Conservation (phyloP, 2,888 invertebrate genomes). For the Drosophila demipolita region DNA sequence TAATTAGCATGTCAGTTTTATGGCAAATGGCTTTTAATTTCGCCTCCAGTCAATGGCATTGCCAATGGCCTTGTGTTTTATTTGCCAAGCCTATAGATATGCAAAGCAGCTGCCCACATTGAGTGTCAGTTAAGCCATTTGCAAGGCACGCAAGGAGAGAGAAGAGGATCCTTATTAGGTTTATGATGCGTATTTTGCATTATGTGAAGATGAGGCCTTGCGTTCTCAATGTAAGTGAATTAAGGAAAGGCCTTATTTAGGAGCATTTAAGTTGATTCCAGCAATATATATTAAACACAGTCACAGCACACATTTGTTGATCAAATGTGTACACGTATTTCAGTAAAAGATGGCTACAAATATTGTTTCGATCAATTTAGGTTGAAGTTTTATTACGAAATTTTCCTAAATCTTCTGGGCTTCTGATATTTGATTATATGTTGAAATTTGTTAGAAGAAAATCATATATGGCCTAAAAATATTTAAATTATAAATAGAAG, state of each 20-base stretch:
- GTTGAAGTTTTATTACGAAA: rapidly evolving
- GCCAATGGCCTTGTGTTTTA: slow-evolving; percentile 42
- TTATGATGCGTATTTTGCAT: slow-evolving; percentile 14
- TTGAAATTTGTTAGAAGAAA: neutral
- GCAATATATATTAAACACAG: neutral
- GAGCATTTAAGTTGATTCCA: neutral
- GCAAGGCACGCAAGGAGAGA: neutral
- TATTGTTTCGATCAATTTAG: neutral
- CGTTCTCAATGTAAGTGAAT: neutral
- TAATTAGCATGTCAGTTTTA: slow-evolving; percentile 75
- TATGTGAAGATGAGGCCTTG: slow-evolving; percentile 9
- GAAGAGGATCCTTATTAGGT: slow-evolving; percentile 9
- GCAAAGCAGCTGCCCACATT: slow-evolving; percentile 43
- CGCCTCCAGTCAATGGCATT: slow-evolving; percentile 19
- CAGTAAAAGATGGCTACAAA: neutral
- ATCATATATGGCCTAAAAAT: neutral
- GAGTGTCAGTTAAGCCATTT: slow-evolving; percentile 30
- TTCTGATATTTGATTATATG: neutral
- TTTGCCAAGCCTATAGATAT: slow-evolving; percentile 31
- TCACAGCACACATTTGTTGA: neutral
- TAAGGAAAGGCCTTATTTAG: neutral
- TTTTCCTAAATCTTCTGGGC: neutral
- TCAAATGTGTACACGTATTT: neutral
- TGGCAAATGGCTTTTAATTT: slow-evolving; percentile 71
- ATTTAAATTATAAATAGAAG: neutral